These are phyloP conservation scores for Chionoecetes opilio DNA, from an alignment of 1,140 invertebrate genomes.

Conservation along the genomic window DNA sequence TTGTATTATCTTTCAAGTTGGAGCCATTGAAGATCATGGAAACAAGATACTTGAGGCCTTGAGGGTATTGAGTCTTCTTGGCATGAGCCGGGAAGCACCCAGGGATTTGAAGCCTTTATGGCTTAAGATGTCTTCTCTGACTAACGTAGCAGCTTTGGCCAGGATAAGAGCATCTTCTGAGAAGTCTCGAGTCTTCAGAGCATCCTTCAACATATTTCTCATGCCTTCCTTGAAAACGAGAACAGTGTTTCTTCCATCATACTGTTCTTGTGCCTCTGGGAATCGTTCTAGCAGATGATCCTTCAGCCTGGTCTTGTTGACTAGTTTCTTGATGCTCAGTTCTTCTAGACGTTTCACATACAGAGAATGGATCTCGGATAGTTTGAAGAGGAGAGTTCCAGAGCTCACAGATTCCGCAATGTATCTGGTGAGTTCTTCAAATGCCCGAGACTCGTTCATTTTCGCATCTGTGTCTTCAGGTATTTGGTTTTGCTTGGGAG, in stretches of 20 bases:
- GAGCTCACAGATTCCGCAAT: not conserved
- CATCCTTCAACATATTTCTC: slow-evolving; percentile 34
- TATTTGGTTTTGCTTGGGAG: too few species aligned
- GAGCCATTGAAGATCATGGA: slow-evolving; percentile 69
- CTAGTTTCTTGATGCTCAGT: not conserved
- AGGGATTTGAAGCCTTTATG: not conserved
- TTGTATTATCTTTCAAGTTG: slow-evolving; percentile 60
- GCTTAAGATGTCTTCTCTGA: slow-evolving; percentile 33
- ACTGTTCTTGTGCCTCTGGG: slow-evolving; percentile 58
- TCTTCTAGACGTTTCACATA: not conserved
- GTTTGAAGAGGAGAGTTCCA: slow-evolving; percentile 48
- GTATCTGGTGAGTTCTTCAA: slow-evolving; percentile 29
- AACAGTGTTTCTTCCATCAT: slow-evolving; percentile 40
- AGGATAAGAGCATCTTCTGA: not conserved
- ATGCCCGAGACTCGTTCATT: slow-evolving; percentile 14
- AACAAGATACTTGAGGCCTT: slow-evolving; percentile 38
- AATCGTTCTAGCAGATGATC: slow-evolving; percentile 34
- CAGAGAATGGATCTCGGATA: slow-evolving; percentile 19
- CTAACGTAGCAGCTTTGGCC: slow-evolving; percentile 42
- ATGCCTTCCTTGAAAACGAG: slow-evolving; percentile 31
- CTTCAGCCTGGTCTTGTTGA: slow-evolving; percentile 67
- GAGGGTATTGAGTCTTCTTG: slow-evolving; percentile 49
- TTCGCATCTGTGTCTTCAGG: slow-evolving; percentile 46
- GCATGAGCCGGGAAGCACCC: slow-evolving; percentile 9
- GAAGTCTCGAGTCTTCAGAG: slow-evolving; percentile 43